These are phyloP conservation scores for Scaptomyza montana DNA, from an alignment of 1,140 invertebrate genomes.

Conservation along the genomic window DNA sequence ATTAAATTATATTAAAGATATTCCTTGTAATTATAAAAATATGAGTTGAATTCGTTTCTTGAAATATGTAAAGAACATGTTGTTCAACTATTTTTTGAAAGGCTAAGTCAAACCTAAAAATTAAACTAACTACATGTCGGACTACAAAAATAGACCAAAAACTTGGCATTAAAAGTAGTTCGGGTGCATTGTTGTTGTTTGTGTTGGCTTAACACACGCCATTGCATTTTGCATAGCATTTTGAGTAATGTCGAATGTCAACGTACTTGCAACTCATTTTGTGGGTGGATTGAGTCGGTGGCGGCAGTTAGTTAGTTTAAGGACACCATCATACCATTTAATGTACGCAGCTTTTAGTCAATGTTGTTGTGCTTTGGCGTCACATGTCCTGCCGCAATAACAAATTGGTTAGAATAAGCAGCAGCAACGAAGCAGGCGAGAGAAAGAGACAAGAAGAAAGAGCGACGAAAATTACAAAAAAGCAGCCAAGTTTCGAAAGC, in stretches of 20 bases:
- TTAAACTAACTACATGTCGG: neutral
- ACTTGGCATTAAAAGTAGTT: slow-evolving; percentile 43
- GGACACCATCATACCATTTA: slow-evolving; percentile 40
- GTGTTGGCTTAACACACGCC: slow-evolving; percentile 51
- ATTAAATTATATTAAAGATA: too few species aligned
- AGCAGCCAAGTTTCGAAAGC: slow-evolving; percentile 57
- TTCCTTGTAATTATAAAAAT: neutral
- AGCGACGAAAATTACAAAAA: slow-evolving; percentile 10
- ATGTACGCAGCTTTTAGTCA: slow-evolving; percentile 23
- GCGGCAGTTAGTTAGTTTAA: slow-evolving; percentile 47
- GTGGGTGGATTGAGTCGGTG: slow-evolving; percentile 16
- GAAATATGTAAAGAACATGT: neutral
- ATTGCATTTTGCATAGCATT: slow-evolving; percentile 75
- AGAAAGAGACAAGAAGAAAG: neutral
- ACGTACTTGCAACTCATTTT: slow-evolving; percentile 59
- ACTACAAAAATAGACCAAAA: slow-evolving; percentile 9
- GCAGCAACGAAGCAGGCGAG: slow-evolving; percentile 1
- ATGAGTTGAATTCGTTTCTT: too few species aligned
- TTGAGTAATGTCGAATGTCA: slow-evolving; percentile 81
- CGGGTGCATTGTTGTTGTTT: slow-evolving; percentile 38
- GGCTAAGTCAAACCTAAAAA: neutral
- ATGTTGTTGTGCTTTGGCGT: slow-evolving; percentile 53
- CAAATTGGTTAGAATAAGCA: slow-evolving; percentile 61
- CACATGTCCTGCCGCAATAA: slow-evolving; percentile 68
- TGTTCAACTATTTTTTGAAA: neutral